Percentiles rank a stretch among this genome's conserved stretches.
phyloP scores from a whole-genome alignment of 2,888 invertebrate species.

The Agrochola circellaris region DNA sequence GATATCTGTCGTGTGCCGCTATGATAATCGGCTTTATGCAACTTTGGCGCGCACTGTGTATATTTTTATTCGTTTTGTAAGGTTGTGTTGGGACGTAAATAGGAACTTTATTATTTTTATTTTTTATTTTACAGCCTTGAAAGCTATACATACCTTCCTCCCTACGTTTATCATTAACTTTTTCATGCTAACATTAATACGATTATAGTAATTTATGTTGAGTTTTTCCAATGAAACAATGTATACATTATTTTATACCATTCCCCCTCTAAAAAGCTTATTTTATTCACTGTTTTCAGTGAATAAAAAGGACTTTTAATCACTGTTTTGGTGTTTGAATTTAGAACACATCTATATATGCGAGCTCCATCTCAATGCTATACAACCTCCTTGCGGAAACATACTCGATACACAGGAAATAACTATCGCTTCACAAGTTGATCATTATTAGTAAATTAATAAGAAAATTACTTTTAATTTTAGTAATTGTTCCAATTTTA shows the following conservation, averaged over 20 bases:
- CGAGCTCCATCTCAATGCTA: no score
- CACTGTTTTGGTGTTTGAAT: no score
- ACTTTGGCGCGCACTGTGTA: conserved; percentile 25
- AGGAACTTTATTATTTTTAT: background rate
- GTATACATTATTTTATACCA: background rate
- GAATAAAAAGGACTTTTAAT: no score
- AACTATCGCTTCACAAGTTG: no score
- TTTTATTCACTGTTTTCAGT: no score
- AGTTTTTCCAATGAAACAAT: background rate
- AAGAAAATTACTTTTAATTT: no score
- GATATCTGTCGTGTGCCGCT: conserved; percentile 51
- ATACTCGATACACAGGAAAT: no score
- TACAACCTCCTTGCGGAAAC: no score
- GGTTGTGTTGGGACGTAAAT: background rate
- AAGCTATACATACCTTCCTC: background rate
- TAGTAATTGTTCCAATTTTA: no score
- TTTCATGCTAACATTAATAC: background rate
- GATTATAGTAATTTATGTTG: background rate
- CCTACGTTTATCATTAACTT: background rate
- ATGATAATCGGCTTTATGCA: conserved; percentile 61
- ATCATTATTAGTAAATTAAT: no score
- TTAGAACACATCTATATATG: no score
- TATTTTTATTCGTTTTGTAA: conserved; percentile 32
- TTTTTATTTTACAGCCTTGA: background rate
- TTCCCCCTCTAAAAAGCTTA: no score